Evolutionary conservation across 1,140 invertebrate species (phyloP).

Genomic region (Leguminivora glycinivorella): DNA sequence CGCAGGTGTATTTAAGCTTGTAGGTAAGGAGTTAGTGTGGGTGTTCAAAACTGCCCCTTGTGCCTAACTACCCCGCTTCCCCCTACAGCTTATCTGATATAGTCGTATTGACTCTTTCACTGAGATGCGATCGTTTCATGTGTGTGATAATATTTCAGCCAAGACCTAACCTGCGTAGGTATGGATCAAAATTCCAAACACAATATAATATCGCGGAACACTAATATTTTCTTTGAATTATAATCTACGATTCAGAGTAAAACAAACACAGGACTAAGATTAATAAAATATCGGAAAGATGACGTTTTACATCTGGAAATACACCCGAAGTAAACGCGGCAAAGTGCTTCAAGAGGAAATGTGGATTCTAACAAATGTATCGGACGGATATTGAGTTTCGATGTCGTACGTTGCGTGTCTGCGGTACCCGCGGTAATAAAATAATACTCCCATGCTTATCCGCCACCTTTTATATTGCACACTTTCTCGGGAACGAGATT

Average conservation of each 20-base stretch:
- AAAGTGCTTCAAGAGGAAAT: slow-evolving; percentile 54
- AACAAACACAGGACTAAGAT: background rate
- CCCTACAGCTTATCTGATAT: no score
- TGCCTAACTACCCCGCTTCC: no score
- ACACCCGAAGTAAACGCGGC: slow-evolving; percentile 56
- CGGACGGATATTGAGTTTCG: slow-evolving; percentile 68
- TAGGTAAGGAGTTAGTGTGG: no score
- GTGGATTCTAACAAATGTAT: slow-evolving; percentile 65
- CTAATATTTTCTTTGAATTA: background rate
- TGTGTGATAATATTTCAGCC: no score
- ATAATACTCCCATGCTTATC: slow-evolving; percentile 46
- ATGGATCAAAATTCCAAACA: no score
- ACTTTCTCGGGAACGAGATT: slow-evolving; percentile 18
- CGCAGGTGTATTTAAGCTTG: no score
- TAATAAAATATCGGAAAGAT: slow-evolving; percentile 53
- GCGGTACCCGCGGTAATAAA: slow-evolving; percentile 59
- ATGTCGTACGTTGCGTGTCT: slow-evolving; percentile 65
- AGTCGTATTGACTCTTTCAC: no score
- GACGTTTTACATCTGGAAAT: slow-evolving; percentile 56
- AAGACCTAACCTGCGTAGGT: slow-evolving; percentile 34
- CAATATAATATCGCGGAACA: slow-evolving; percentile 37
- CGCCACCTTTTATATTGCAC: slow-evolving; percentile 40
- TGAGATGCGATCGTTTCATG: no score
- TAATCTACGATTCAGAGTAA: slow-evolving; percentile 17
- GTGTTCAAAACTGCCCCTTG: no score